phyloP scores from a whole-genome alignment of 2,888 invertebrate genomes.

The Dioctria linearis region DNA sequence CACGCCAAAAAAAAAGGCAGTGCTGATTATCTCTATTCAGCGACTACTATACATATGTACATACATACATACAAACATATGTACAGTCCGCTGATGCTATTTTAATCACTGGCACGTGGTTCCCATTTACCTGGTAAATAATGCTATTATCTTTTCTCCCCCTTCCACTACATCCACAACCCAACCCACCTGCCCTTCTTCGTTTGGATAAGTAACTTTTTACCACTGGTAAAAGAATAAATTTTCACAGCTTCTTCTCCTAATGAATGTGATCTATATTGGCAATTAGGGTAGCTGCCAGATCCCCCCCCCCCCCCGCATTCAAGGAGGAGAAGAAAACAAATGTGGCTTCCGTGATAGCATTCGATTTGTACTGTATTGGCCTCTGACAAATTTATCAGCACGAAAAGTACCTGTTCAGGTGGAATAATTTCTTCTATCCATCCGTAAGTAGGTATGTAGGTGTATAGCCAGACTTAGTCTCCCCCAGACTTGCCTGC shows the following conservation, averaged over 20 bases:
- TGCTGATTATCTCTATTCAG: too few species aligned
- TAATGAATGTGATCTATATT: slow-evolving; percentile 47
- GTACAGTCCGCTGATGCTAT: slow-evolving; percentile 32
- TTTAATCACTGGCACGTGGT: slow-evolving; percentile 47
- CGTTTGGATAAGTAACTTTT: neutral
- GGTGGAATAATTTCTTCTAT: neutral
- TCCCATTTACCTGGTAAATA: slow-evolving; percentile 35
- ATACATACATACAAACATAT: neutral
- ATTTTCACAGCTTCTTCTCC: slow-evolving; percentile 40
- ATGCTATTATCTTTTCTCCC: slow-evolving; percentile 21
- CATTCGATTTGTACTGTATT: slow-evolving; percentile 42
- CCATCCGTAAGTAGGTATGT: too few species aligned
- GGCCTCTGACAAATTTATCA: slow-evolving; percentile 39
- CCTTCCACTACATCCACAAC: neutral
- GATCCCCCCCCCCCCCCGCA: neutral
- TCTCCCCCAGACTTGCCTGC: neutral
- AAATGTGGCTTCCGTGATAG: slow-evolving; percentile 49
- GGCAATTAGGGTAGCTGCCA: slow-evolving; percentile 30
- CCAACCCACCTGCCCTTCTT: neutral
- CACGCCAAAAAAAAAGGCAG: too few species aligned
- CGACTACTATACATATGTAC: neutral
- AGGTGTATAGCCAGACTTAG: neutral
- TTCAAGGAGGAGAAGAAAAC: neutral
- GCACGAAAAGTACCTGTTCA: slow-evolving; percentile 19
- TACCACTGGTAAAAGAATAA: slow-evolving; percentile 22